These are phyloP conservation scores for Uropsilus gracilis DNA, from an alignment of 2,113 vertebrate genomes.

Conservation along the genomic window DNA sequence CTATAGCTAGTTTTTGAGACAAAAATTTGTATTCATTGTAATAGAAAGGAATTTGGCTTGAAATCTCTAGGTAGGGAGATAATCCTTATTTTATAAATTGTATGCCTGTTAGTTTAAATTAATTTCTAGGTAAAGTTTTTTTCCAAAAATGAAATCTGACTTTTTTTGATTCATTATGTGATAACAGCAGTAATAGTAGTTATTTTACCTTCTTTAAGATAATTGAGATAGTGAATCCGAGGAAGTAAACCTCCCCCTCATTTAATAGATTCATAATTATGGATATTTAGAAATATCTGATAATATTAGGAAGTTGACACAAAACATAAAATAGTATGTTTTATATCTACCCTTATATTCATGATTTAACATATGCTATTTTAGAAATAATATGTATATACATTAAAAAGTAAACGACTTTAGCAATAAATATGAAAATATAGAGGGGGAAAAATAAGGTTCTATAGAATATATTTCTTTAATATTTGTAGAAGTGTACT, in stretches of 20 bases:
- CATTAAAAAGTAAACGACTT: not conserved
- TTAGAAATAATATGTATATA: not conserved
- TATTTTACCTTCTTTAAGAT: not conserved
- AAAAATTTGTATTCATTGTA: not conserved
- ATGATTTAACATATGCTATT: not conserved
- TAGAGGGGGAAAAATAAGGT: not conserved
- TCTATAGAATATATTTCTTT: not conserved
- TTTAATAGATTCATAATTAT: not conserved
- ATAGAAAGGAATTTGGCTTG: not conserved
- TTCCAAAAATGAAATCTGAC: not conserved
- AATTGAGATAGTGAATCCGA: not conserved
- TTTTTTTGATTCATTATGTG: slow-evolving; percentile 36
- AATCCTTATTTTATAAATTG: slow-evolving; percentile 15
- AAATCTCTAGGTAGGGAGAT: not conserved
- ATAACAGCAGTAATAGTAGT: not conserved
- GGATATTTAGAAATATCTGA: not conserved
- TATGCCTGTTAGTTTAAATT: not conserved
- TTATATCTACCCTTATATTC: not conserved
- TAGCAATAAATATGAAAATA: not conserved
- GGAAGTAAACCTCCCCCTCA: not conserved
- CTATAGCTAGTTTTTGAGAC: not conserved
- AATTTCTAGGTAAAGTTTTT: not conserved
- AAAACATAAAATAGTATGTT: not conserved
- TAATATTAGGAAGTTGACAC: not conserved
- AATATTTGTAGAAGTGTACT: not conserved